These are phyloP conservation scores for Melanostoma mellinum DNA, from an alignment of 2,888 invertebrate species.

Conservation along the genomic window DNA sequence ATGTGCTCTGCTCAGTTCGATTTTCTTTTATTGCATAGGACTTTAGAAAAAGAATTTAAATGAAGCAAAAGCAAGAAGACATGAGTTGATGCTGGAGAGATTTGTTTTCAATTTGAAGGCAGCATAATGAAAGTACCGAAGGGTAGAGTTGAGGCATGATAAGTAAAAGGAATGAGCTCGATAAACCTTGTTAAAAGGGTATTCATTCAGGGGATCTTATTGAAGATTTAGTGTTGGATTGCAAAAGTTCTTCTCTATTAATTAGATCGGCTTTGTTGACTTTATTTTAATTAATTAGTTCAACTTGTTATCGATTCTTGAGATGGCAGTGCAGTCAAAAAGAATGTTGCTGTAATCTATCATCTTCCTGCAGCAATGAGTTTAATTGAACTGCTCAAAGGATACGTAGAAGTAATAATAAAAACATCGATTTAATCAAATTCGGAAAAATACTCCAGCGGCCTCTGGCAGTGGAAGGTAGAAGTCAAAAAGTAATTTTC, in stretches of 20 bases:
- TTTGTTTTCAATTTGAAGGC: slow-evolving; percentile 55
- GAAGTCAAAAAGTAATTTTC: neutral
- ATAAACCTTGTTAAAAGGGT: neutral
- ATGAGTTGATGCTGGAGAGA: slow-evolving; percentile 34
- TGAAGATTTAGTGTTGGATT: no score
- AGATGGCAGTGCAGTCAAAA: no score
- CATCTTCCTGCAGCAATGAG: no score
- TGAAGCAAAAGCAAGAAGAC: slow-evolving; percentile 6
- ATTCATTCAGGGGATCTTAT: no score
- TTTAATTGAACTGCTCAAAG: neutral
- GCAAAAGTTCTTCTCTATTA: no score
- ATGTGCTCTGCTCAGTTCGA: slow-evolving; percentile 8
- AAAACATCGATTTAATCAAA: no score
- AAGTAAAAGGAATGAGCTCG: neutral
- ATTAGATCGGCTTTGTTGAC: no score
- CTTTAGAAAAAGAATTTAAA: slow-evolving; percentile 7
- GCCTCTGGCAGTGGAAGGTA: no score
- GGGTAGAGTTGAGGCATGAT: neutral
- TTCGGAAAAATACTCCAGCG: no score
- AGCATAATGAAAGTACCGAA: slow-evolving; percentile 6
- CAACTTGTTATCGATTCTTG: no score
- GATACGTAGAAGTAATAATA: neutral
- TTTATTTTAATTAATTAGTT: no score
- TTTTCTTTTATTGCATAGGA: slow-evolving; percentile 8
- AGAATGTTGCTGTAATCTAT: no score